These are phyloP conservation scores for Osmoderma eremita DNA, from an alignment of 2,888 invertebrate genomes.

Conservation along the genomic window DNA sequence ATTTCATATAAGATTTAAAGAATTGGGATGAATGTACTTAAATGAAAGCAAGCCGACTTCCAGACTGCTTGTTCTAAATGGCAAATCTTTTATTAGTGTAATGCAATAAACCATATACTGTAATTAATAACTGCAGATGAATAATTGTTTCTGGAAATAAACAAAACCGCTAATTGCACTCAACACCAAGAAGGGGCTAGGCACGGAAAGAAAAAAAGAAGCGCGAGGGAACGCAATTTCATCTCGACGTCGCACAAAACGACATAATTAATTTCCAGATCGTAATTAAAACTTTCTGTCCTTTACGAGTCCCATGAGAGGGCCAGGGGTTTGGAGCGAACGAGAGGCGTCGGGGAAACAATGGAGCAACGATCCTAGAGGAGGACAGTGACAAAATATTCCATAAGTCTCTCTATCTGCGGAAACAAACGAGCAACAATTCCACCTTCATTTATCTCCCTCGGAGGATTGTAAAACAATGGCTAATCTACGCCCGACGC, in stretches of 20 bases:
- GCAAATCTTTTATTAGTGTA: no score
- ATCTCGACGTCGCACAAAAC: conserved; percentile 1
- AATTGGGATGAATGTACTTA: no score
- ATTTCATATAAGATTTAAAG: no score
- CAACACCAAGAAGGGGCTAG: neutral
- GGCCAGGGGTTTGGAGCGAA: neutral
- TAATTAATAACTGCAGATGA: conserved; percentile 27
- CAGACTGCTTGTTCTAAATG: neutral
- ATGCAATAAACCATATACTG: neutral
- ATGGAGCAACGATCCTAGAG: conserved; percentile 39
- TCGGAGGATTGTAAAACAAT: conserved; percentile 62
- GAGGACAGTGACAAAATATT: conserved; percentile 54
- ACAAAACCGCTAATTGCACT: conserved; percentile 27
- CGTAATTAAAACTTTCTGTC: conserved; percentile 43
- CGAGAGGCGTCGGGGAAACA: conserved; percentile 29
- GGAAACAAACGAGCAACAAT: conserved; percentile 63
- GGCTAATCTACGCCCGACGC: conserved; percentile 62
- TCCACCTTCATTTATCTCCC: conserved; percentile 62
- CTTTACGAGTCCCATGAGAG: no score
- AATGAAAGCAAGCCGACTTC: no score
- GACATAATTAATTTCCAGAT: conserved; percentile 41
- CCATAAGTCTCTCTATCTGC: conserved; percentile 61
- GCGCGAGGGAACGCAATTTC: neutral
- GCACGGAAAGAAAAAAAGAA: neutral
- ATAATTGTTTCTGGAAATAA: conserved; percentile 14